These are phyloP conservation scores for Varecia variegata DNA, from an alignment of 2,797 vertebrate genomes.

Conservation along the genomic window DNA sequence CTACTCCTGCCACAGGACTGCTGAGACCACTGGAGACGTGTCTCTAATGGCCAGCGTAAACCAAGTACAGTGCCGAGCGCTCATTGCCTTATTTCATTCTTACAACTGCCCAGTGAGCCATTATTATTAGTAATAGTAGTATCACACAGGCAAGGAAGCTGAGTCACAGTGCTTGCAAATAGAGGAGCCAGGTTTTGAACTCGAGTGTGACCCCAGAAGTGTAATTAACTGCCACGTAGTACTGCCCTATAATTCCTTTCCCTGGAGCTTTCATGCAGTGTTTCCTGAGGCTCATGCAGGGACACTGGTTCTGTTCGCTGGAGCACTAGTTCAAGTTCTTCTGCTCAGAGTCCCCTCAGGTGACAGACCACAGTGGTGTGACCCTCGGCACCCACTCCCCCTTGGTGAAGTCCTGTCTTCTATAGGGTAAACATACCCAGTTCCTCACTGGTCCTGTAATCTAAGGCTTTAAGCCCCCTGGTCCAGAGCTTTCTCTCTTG, in stretches of 20 bases:
- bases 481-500: fast-evolving
- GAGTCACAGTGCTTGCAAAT: background rate
- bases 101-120: background rate
- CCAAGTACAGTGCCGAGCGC: background rate
- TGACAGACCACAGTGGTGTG: too few relatives aligned
- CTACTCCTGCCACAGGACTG: background rate
- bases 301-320: background rate
- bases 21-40: background rate
- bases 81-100: background rate
- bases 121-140: too few relatives aligned
- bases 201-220: background rate
- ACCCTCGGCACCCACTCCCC: fast-evolving
- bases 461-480: too few relatives aligned
- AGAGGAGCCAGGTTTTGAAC: background rate
- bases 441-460: background rate
- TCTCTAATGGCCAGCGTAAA: background rate
- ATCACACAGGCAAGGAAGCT: background rate
- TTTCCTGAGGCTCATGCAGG: background rate
- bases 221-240: fast-evolving
- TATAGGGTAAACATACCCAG: fast-evolving
- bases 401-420: background rate
- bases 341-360: background rate
- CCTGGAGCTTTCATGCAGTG: fast-evolving
- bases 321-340: background rate
- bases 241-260: too few relatives aligned